A percentile compares a stretch with the other conserved stretches of the same genome.
These are phyloP conservation scores for Cnemophilus loriae DNA, from an alignment of 2,113 vertebrate genomes.

Conservation along the genomic window DNA sequence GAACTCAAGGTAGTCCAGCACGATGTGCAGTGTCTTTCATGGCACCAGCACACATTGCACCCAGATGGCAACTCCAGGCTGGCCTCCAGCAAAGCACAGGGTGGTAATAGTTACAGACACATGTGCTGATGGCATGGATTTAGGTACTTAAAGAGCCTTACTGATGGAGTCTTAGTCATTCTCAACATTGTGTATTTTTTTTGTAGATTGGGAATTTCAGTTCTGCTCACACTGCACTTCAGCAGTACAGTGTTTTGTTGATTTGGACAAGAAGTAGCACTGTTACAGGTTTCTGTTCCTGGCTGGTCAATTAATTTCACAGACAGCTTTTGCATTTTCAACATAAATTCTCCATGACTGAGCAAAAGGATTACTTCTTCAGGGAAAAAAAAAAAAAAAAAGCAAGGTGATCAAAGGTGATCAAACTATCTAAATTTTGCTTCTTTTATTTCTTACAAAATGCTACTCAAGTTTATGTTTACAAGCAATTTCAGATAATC, in stretches of 20 bases:
- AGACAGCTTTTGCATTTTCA: neutral
- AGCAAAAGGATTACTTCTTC: neutral
- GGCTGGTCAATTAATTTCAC: neutral
- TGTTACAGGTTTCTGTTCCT: neutral
- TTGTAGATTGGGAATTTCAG: neutral
- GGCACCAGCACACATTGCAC: neutral
- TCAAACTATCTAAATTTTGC: neutral
- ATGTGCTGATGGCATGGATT: neutral
- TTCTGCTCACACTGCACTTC: neutral
- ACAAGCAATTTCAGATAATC: neutral
- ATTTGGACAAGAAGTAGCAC: neutral
- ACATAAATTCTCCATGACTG: neutral
- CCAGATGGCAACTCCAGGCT: neutral
- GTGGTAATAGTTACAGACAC: neutral
- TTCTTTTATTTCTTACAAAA: neutral
- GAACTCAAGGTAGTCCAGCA: neutral
- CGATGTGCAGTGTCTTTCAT: neutral
- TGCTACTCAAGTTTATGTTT: neutral
- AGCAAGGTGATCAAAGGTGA: neutral
- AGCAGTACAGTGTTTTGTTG: neutral
- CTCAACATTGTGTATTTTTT: neutral
- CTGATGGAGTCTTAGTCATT: neutral
- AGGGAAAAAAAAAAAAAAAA: no score
- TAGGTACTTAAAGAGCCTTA: neutral
- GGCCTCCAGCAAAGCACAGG: neutral